These are phyloP conservation scores for Scalopus aquaticus DNA, from an alignment of 2,113 vertebrate species.

Conservation along the genomic window DNA sequence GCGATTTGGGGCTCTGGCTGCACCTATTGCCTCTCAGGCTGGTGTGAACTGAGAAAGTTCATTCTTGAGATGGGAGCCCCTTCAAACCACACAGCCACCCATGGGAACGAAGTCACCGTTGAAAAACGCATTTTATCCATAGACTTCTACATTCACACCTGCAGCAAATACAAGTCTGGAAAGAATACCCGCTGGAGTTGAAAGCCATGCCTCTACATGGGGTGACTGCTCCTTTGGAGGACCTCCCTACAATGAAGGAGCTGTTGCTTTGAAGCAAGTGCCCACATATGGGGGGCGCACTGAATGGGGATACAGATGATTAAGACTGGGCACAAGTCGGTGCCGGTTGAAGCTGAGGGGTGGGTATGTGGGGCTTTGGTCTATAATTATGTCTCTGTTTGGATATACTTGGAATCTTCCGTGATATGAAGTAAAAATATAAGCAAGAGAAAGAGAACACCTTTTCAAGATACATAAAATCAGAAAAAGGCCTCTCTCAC, in stretches of 20 bases:
- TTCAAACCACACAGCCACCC: background rate
- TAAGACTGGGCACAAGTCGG: fast-evolving
- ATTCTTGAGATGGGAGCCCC: background rate
- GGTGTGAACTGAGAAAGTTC: background rate
- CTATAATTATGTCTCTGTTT: background rate
- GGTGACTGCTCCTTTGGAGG: background rate
- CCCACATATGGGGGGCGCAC: too few species aligned
- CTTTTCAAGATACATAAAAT: slow-evolving; percentile 33
- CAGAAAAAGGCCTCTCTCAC: background rate
- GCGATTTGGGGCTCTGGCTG: background rate
- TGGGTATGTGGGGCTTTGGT: background rate
- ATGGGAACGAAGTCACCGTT: background rate
- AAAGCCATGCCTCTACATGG: background rate
- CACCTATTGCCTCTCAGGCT: background rate
- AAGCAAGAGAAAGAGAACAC: background rate
- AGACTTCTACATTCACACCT: background rate
- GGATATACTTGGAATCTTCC: background rate
- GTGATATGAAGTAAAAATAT: background rate
- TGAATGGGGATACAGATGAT: background rate
- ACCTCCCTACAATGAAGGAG: too few species aligned
- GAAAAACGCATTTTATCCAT: background rate
- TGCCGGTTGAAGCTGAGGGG: background rate
- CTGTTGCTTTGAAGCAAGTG: background rate
- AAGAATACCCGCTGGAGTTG: background rate
- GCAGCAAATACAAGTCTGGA: background rate